Evolutionary conservation across 1,140 invertebrate species (phyloP).

Genomic region (Ceratina japonica): DNA sequence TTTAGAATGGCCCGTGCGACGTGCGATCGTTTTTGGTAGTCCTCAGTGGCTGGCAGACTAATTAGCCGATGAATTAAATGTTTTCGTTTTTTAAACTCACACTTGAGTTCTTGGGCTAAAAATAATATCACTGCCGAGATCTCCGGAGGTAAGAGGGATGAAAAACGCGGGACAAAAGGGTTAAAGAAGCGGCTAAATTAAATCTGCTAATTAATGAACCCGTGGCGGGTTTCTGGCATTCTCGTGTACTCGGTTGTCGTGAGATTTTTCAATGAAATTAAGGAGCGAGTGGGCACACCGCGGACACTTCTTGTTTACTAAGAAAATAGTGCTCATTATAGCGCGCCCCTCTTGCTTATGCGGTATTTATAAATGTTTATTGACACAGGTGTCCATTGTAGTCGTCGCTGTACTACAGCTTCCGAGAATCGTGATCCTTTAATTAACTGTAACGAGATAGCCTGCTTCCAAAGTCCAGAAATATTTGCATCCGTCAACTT

Average conservation of each 20-base stretch:
- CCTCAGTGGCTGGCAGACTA: too few relatives aligned
- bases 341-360: not conserved
- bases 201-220: slow-evolving; percentile 21
- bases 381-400: slow-evolving; percentile 33
- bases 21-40: not conserved
- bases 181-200: slow-evolving; percentile 14
- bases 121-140: not conserved
- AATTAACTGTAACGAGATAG: slow-evolving; percentile 21
- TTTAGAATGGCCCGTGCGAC: not conserved
- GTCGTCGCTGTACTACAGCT: not conserved
- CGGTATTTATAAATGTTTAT: slow-evolving; percentile 34
- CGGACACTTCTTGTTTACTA: slow-evolving; percentile 20
- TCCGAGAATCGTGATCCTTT: slow-evolving; percentile 7
- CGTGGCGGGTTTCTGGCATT: not conserved
- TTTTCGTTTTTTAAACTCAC: not conserved
- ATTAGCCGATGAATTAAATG: too few relatives aligned
- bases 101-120: not conserved
- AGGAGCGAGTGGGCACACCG: not conserved
- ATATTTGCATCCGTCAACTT: too few relatives aligned
- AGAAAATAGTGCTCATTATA: slow-evolving; percentile 22
- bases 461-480: too few relatives aligned
- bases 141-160: not conserved
- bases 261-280: slow-evolving; percentile 38
- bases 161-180: not conserved
- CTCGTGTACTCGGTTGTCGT: not conserved